A percentile compares a stretch with the other conserved stretches of the same genome.
phyloP scores from a whole-genome alignment of 2,888 invertebrate genomes.

The Drosophila stalkeri region DNA sequence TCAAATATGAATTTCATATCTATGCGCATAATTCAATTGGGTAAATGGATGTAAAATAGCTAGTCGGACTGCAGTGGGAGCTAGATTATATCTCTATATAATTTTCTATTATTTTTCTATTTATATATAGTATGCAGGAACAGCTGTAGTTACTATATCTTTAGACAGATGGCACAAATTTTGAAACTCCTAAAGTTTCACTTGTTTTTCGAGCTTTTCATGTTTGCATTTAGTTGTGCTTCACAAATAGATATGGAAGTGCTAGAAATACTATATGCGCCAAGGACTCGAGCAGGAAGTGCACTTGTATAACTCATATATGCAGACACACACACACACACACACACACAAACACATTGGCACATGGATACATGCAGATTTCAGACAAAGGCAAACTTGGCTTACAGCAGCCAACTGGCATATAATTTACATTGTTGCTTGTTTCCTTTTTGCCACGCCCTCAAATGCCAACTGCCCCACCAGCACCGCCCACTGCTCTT shows the following conservation, averaged over 20 bases:
- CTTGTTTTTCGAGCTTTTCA: slow-evolving; percentile 17
- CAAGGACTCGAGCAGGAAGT: slow-evolving; percentile 47
- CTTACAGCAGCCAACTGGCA: slow-evolving; percentile 67
- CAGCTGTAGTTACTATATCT: not conserved
- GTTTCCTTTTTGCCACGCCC: slow-evolving; percentile 57
- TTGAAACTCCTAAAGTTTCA: slow-evolving; percentile 9
- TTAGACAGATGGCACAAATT: not conserved
- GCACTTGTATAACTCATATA: slow-evolving; percentile 42
- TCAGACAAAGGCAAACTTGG: slow-evolving; percentile 52
- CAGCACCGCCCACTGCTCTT: slow-evolving; percentile 20
- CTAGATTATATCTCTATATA: too few species aligned
- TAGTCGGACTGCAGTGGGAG: not conserved
- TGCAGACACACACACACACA: not conserved
- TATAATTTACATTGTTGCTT: slow-evolving; percentile 79
- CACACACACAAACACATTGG: not conserved
- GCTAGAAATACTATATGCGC: slow-evolving; percentile 20
- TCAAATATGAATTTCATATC: not conserved
- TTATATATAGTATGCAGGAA: not conserved
- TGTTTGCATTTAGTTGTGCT: slow-evolving; percentile 24
- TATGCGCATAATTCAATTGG: slow-evolving; percentile 16
- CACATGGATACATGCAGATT: slow-evolving; percentile 16
- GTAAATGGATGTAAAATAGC: slow-evolving; percentile 6
- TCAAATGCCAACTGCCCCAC: not conserved
- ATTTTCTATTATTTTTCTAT: not conserved
- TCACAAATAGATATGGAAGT: slow-evolving; percentile 35